Base-by-base conservation (phyloP, 2,888 invertebrate genomes). In the Torymus auratus region DNA sequence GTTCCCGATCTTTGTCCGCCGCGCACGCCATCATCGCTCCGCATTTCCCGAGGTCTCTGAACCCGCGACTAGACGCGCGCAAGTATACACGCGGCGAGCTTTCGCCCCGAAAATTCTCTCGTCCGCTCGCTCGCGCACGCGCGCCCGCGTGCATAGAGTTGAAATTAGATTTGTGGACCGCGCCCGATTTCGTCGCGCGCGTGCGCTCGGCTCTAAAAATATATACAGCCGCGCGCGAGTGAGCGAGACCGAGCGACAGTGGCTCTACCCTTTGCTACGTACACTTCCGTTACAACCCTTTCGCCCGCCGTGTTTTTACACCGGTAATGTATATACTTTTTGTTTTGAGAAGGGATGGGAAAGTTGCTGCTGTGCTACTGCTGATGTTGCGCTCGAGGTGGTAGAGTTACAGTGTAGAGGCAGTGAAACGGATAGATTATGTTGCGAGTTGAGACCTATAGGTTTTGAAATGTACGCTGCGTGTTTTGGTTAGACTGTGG, bases 111-210 rank as follows among this genome's bases (percentile, higher is more conserved):
- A 17, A 50, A 7, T 15, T 41, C 64, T 64, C 28, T 28, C 17
- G 50, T 12, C 53, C 52, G 50, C 17, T 67, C 67, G 50, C 68
- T 68, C 7, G 13, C 3, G 17, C 1, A 14, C 17, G 14, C 41
- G 14, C 17, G 17, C 71, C 13, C 69, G 56, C 55, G 41, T 28
- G 23, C n/a, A 28, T 14, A 72, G 68, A 65, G 80, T 83, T 79
- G 73, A 80, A 83, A 83, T 83, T 83, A 82, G 82, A 83, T 80
- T 83, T 82, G 82, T 80, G 79, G 74, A 75, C 53, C 82, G 80
- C 79, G 71, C 53, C 79, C 75, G 83, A 81, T 77, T 77, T 73
- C 73, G 61, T 53, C 20, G 68, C 67, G 61, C 20, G 68, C 67
- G 15, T 23, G 67, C 65, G 52, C 61, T 53, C 15, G 10, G 52